Conservation (phyloP, 2,888 invertebrate species). For the Melanophora roralis region DNA sequence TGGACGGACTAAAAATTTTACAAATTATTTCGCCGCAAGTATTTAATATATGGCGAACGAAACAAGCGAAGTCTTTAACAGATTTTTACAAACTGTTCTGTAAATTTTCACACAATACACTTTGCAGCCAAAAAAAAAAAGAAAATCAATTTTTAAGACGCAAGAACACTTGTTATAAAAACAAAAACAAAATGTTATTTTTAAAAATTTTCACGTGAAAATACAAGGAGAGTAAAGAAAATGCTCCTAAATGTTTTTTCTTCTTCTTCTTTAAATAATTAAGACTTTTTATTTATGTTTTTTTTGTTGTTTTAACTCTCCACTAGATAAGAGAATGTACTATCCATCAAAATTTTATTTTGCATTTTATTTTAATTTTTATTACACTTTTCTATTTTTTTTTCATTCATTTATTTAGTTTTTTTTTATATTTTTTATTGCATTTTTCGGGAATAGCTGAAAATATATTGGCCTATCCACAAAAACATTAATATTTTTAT, state of each 20-base stretch:
- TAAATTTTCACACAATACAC: constrained; percentile 62
- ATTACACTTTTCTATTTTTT: not conserved
- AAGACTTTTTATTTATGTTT: not conserved
- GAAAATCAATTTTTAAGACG: not conserved
- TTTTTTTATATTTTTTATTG: not conserved
- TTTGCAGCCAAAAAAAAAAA: constrained; percentile 32
- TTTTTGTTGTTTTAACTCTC: constrained; percentile 7
- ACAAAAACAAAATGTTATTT: not conserved
- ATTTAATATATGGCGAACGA: constrained; percentile 67
- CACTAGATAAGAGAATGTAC: not conserved
- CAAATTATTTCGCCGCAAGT: constrained; percentile 75
- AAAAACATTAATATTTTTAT: constrained; percentile 1
- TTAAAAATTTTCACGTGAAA: not conserved
- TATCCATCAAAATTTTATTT: not conserved
- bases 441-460: not conserved
- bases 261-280: not conserved
- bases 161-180: not conserved
- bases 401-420: no score
- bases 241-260: not conserved
- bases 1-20: constrained; percentile 76
- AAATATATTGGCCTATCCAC: constrained; percentile 38
- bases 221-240: not conserved
- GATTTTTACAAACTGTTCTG: constrained; percentile 71
- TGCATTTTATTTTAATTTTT: not conserved
- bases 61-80: constrained; percentile 68